Evolutionary conservation across 2,113 vertebrate genomes (phyloP).

Genomic region (Cyphomyrus discorhynchus): DNA sequence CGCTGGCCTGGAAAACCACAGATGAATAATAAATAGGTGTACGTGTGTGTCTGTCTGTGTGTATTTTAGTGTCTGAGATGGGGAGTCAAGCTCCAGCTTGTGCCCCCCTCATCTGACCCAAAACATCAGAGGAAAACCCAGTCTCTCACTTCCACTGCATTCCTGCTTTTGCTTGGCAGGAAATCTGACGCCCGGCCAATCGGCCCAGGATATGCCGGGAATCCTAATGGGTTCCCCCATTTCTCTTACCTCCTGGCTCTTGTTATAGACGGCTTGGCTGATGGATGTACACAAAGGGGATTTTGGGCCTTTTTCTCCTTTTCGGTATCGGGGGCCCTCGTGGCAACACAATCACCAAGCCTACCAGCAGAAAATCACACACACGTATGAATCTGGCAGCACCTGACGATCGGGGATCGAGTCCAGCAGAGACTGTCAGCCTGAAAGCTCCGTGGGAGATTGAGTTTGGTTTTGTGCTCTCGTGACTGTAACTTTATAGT

Average conservation of each 20-base stretch:
- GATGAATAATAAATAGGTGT: constrained; percentile 1
- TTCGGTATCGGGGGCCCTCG: not conserved
- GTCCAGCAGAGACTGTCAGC: not conserved
- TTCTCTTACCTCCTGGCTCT: constrained; percentile 7
- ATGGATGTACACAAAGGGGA: not conserved
- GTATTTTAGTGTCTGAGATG: not conserved
- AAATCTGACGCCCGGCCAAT: constrained; percentile 15
- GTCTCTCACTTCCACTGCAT: constrained; percentile 15
- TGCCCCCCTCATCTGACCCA: not conserved
- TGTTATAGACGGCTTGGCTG: not conserved
- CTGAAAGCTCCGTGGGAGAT: not conserved
- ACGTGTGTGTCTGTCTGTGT: not conserved
- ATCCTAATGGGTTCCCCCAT: constrained; percentile 2
- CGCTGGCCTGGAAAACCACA: not conserved
- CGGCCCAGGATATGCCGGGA: constrained; percentile 5
- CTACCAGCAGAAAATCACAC: not conserved
- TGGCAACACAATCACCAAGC: not conserved
- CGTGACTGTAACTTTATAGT: not conserved
- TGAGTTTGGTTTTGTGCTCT: not conserved
- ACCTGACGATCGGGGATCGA: not conserved
- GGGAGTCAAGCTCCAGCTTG: not conserved
- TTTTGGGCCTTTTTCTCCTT: not conserved
- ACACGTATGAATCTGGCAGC: not conserved
- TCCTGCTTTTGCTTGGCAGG: constrained; percentile 1
- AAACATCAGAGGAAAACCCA: not conserved